Evolutionary conservation across 2,797 vertebrate genomes (phyloP).

Genomic region (Chiloscyllium punctatum): DNA sequence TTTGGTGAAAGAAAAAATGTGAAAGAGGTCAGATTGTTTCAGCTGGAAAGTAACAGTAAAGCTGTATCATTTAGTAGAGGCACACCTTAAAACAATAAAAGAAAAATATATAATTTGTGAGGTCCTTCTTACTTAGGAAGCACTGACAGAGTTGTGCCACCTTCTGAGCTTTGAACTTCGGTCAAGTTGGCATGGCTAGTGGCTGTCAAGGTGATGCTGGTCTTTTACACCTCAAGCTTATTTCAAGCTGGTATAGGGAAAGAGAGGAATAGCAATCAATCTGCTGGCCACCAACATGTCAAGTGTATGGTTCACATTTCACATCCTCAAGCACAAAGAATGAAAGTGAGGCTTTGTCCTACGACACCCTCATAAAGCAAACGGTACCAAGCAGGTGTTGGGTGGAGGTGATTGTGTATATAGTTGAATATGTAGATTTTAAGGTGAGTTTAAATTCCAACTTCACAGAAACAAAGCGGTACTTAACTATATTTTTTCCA

Average conservation of each 20-base stretch:
- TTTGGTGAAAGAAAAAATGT: not conserved
- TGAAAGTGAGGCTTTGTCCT: not conserved
- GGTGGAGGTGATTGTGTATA: not conserved
- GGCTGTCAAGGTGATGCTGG: constrained; percentile 9
- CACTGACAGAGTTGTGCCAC: constrained; percentile 19
- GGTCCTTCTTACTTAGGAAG: not conserved
- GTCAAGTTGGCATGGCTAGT: not conserved
- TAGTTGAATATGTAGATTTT: not conserved
- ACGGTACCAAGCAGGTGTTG: not conserved
- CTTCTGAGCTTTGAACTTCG: constrained; percentile 20
- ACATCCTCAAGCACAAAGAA: not conserved
- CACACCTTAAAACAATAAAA: not conserved
- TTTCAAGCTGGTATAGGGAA: not conserved
- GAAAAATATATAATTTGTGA: constrained; percentile 15
- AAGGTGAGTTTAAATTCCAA: not conserved
- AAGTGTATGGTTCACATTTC: not conserved
- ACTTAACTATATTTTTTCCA: not conserved
- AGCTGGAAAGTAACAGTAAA: not conserved
- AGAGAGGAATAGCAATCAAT: not conserved
- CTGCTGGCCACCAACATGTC: constrained; percentile 10
- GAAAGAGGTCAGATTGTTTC: not conserved
- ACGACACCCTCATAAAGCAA: constrained; percentile 14
- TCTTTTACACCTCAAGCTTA: constrained; percentile 24
- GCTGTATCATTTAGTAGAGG: not conserved
- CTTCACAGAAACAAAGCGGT: not conserved